A percentile compares a stretch with the other conserved stretches of the same genome.
phyloP scores from a whole-genome alignment of 2,888 invertebrate genomes.

The Stegana nigrithorax region DNA sequence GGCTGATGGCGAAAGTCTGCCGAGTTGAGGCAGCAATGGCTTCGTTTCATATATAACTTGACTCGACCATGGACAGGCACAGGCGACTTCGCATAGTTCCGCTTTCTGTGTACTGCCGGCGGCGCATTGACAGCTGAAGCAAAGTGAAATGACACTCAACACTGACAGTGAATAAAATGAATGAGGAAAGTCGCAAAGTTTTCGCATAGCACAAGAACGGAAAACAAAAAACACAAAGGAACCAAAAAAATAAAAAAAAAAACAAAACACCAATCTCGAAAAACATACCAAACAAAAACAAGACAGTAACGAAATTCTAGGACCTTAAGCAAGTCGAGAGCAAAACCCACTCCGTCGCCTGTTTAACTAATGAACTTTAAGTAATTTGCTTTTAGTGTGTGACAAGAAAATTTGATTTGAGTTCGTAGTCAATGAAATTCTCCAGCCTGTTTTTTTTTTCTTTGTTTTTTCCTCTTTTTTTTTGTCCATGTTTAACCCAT shows the following conservation, averaged over 20 bases:
- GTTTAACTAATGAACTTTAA: conserved; percentile 59
- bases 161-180: conserved; percentile 36
- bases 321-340: too few species aligned
- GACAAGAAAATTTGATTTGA: conserved; percentile 43
- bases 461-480: conserved; percentile 17
- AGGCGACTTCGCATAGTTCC: too few species aligned
- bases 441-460: too few species aligned
- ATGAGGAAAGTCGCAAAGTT: conserved; percentile 30
- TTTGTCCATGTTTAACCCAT: too few species aligned
- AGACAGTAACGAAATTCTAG: too few species aligned
- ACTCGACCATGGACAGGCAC: too few species aligned
- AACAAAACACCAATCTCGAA: too few species aligned
- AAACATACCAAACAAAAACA: too few species aligned
- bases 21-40: too few species aligned
- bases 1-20: neutral
- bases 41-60: too few species aligned
- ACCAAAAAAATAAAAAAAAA: neutral
- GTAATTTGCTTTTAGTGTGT: conserved; percentile 57
- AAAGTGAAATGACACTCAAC: conserved; percentile 1
- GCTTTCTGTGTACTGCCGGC: neutral
- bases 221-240: neutral
- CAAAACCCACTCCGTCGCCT: too few species aligned
- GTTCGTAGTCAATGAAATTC: too few species aligned
- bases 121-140: conserved; percentile 14
- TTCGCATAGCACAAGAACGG: neutral